Evolutionary conservation across 2,113 vertebrate species (phyloP).

Genomic region (Pseudopodoces humilis): DNA sequence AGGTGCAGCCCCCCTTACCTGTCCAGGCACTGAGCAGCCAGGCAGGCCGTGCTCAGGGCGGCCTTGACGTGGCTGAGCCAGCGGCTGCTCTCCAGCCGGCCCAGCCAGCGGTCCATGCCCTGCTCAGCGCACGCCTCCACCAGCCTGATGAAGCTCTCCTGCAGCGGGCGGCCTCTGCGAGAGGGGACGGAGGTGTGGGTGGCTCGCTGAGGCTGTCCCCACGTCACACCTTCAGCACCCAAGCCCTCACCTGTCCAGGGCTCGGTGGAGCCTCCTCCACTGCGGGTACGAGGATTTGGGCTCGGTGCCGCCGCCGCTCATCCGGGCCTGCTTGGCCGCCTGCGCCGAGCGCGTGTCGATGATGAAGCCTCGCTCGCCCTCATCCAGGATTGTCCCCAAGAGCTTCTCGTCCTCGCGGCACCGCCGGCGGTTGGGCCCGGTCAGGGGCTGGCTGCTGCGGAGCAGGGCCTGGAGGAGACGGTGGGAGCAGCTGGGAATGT

Average conservation of each 20-base stretch:
- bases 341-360: slow-evolving; percentile 81
- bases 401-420: slow-evolving; percentile 81
- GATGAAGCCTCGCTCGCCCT: slow-evolving; percentile 74
- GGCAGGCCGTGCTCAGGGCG: slow-evolving; percentile 79
- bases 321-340: slow-evolving; percentile 80
- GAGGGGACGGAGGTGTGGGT: accelerated
- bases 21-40: slow-evolving; percentile 85
- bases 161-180: slow-evolving; percentile 78
- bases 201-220: accelerated
- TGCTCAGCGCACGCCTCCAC: slow-evolving; percentile 80
- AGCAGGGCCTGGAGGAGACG: background rate
- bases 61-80: slow-evolving; percentile 86
- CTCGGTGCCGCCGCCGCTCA: slow-evolving; percentile 80
- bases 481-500: accelerated
- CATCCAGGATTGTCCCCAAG: slow-evolving; percentile 40
- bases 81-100: slow-evolving; percentile 81
- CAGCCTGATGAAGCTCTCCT: slow-evolving; percentile 81
- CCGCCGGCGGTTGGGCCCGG: slow-evolving; percentile 79
- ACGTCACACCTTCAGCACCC: accelerated
- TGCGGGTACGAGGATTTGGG: slow-evolving; percentile 74
- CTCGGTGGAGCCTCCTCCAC: slow-evolving; percentile 81
- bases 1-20: slow-evolving; percentile 63
- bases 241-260: slow-evolving; percentile 79
- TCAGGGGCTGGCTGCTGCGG: slow-evolving; percentile 83
- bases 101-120: slow-evolving; percentile 84